Evolutionary conservation across 1,140 invertebrate species (phyloP).

Genomic region (Acyrthosiphon pisum): DNA sequence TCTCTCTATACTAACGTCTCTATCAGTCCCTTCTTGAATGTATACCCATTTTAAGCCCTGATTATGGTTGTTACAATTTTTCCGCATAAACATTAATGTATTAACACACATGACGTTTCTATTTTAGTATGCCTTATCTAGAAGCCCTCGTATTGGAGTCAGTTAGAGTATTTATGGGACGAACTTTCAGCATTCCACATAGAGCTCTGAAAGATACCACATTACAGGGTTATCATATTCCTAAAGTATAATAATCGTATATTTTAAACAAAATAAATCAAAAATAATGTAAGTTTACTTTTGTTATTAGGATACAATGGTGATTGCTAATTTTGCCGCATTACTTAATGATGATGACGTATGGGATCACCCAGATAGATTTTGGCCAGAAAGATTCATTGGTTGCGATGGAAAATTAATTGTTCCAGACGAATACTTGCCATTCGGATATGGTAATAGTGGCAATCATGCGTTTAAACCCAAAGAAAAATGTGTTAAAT

Average conservation of each 20-base stretch:
- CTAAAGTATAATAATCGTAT: slow-evolving; percentile 70
- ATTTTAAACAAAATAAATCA: background rate
- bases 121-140: slow-evolving; percentile 73
- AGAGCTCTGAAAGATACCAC: slow-evolving; percentile 75
- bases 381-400: slow-evolving; percentile 81
- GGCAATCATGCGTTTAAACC: background rate
- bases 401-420: slow-evolving; percentile 69
- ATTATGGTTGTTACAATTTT: background rate
- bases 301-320: slow-evolving; percentile 75
- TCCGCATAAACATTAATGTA: background rate
- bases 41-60: too few species aligned
- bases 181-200: slow-evolving; percentile 78
- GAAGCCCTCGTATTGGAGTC: slow-evolving; percentile 80
- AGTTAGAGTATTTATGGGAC: slow-evolving; percentile 78
- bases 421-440: slow-evolving; percentile 75
- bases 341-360: slow-evolving; percentile 75
- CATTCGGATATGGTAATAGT: slow-evolving; percentile 75
- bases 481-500: background rate
- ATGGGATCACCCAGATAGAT: slow-evolving; percentile 76
- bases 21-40: too few species aligned
- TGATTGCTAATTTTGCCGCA: slow-evolving; percentile 78
- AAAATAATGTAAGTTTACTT: background rate
- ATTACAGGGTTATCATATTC: slow-evolving; percentile 76
- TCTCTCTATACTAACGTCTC: too few species aligned
- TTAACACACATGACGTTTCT: background rate